Evolutionary conservation across 2,888 invertebrate genomes (phyloP).

Genomic region (Sarcophaga carnaria): DNA sequence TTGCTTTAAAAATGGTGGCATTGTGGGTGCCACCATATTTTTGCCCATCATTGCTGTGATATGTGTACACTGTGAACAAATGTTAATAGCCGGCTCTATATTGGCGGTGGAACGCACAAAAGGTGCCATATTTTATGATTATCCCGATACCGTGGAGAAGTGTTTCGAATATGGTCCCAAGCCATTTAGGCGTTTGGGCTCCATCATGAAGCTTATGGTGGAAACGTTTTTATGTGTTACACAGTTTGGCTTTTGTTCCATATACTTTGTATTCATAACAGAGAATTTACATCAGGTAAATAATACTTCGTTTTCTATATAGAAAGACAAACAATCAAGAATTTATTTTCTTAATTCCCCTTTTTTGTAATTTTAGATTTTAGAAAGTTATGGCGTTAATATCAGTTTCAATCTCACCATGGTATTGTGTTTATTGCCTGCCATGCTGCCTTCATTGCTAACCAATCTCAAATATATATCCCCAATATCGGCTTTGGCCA

Average conservation of each 20-base stretch:
- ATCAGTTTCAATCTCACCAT: conserved; percentile 76
- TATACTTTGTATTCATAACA: conserved; percentile 97
- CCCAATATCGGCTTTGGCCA: conserved; percentile 90
- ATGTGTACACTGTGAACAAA: conserved; percentile 95
- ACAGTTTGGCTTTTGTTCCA: conserved; percentile 98
- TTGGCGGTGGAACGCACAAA: conserved; percentile 76
- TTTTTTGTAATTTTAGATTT: conserved; percentile 81
- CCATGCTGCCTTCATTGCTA: conserved; percentile 78
- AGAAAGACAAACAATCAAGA: not conserved
- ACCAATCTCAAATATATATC: conserved; percentile 82
- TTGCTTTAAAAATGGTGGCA: conserved; percentile 94
- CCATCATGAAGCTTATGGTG: conserved; percentile 87
- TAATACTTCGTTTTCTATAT: not conserved
- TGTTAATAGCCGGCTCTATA: conserved; percentile 84
- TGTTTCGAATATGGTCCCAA: conserved; percentile 89
- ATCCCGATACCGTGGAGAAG: conserved; percentile 91
- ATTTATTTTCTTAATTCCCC: not conserved
- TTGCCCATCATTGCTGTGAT: conserved; percentile 92
- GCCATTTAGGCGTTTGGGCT: conserved; percentile 84
- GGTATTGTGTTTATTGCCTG: conserved; percentile 77
- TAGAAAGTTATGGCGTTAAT: conserved; percentile 76
- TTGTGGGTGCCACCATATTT: conserved; percentile 89
- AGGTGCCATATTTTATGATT: conserved; percentile 85
- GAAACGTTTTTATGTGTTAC: conserved; percentile 95
- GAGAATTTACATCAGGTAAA: conserved; percentile 88